Evolutionary conservation across 2,888 invertebrate genomes (phyloP), one percentile per base, ranked within the genome.

Genomic region (Volucella inflata): DNA sequence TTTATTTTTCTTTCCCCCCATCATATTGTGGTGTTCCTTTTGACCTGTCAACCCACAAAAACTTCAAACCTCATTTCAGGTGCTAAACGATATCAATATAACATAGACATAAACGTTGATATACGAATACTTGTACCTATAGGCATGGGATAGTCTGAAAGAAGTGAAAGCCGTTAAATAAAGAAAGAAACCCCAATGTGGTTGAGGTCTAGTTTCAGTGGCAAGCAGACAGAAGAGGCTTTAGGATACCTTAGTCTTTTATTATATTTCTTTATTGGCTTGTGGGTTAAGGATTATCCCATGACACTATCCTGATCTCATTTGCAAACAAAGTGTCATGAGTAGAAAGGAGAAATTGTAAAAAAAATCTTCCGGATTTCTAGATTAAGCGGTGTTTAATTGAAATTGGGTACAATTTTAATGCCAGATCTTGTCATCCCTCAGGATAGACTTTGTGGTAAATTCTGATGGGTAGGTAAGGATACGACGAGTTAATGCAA

Each of bases 341-440:
- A 53, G 21, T 65, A 78, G 55, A 46, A 51, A 83, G 64, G 67
- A 72, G 59, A 79, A 80, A 84, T 79, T 74, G 83, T 79, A 80
- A 84, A 71, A 80, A 30, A 65, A 70, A 84, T 59, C 14, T 70
- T 75, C 57, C 83, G 83, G 83, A 84, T 70, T 59, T 67, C 79
- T 75, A 75, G 75, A 80, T 71, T 80, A 84, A 84, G 80, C 53
- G 59, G 75, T 60, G 70, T 75, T 84, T 84, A 84, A 84, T 84
- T 84, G 80, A 84, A 84, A 84, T 75, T 76, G 70, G 84, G 68
- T 84, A 70, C 80, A 84, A 75, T 75, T 84, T 84, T 80, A 84
- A 84, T 84, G 75, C 12, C 71, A 65, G 72, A 17, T 57, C 71
- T 30, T 53, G 38, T 62, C 21, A 16, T 36, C 42, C 30, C 53